Conservation (phyloP, 2,888 invertebrate genomes). For the Chymomyza fuscimana region DNA sequence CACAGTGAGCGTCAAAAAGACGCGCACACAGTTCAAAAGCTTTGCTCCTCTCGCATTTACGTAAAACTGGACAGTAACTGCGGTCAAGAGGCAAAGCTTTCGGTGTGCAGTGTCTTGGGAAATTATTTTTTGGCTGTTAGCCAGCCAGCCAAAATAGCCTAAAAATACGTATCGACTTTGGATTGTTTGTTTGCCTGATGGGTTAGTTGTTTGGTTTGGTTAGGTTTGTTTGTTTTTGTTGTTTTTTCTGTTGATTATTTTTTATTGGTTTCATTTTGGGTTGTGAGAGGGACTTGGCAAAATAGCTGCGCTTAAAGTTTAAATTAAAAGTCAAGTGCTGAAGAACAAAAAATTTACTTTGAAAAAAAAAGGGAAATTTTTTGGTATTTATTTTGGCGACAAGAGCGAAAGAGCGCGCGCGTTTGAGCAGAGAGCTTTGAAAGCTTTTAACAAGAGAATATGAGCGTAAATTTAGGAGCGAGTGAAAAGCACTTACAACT, state of each 20-base stretch:
- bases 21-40: constrained; percentile 58
- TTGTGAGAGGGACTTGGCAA: not conserved
- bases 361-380: not conserved
- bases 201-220: constrained; percentile 20
- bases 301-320: constrained; percentile 8
- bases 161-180: constrained; percentile 80
- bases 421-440: not conserved
- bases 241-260: constrained; percentile 18
- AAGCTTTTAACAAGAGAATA: constrained; percentile 24
- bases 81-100: constrained; percentile 63
- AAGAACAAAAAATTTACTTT: constrained; percentile 3
- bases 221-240: constrained; percentile 36
- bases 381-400: not conserved
- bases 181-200: constrained; percentile 62
- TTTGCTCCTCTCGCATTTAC: constrained; percentile 39
- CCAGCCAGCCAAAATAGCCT: constrained; percentile 72
- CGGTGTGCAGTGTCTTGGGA: constrained; percentile 37
- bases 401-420: constrained; percentile 2
- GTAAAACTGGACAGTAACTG: constrained; percentile 40
- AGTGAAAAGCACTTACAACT: constrained; percentile 7
- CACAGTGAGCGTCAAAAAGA: constrained; percentile 36
- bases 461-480: constrained; percentile 12
- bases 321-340: constrained; percentile 14
- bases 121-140: constrained; percentile 19
- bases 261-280: not conserved